Base-by-base conservation (phyloP, 2,888 invertebrate genomes). In the Holacanthella duospinosa region DNA sequence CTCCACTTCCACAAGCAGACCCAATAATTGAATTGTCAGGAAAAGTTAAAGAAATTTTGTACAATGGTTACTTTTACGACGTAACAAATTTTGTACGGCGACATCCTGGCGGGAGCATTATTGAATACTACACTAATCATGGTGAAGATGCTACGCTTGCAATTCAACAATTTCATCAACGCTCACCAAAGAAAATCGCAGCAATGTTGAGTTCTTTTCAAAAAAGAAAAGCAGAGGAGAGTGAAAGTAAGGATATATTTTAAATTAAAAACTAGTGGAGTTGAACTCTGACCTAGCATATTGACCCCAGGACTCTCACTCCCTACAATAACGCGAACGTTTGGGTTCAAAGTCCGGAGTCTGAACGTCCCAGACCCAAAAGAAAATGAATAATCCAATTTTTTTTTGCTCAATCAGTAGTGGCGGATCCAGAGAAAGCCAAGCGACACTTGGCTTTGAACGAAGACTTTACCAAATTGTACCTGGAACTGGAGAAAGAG, bases 91-190 rank as follows among this genome's bases (percentile, higher is more conserved):
- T 66, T 26, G 56, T 64, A 12, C 28, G 27, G 48, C 56, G 63
- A 53, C 71, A 71, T 59, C 71, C 71, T 2, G 71, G 71, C 25
- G 71, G 71, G 2, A 62, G 61, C 21, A 69, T 71, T 36, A 71
- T 71, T 62, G 69, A 71, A 4, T 71, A 69, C 57, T 71, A 71
- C 55, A 66, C 67, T 25, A 62, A 63, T 27, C 55, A 60, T 9
- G 69, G 68, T 19, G 71, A 71, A 59, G 71, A 71, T 62, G 71
- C 71, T 1, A 71, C 71, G 0, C 56, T 62, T 21, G 69, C 71
- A 1, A 69, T 71, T 59, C 69, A 68, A 43, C 71, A 71, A 54
- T 71, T 71, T 58, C 71, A 71, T 43, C 68, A 71, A 55, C 53
- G 69, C 1, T 67, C 71, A 12, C 29, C 62, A 16, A 66, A 64